Evolutionary conservation across 2,888 invertebrate species (phyloP).

Genomic region (Ennomos erosarius): DNA sequence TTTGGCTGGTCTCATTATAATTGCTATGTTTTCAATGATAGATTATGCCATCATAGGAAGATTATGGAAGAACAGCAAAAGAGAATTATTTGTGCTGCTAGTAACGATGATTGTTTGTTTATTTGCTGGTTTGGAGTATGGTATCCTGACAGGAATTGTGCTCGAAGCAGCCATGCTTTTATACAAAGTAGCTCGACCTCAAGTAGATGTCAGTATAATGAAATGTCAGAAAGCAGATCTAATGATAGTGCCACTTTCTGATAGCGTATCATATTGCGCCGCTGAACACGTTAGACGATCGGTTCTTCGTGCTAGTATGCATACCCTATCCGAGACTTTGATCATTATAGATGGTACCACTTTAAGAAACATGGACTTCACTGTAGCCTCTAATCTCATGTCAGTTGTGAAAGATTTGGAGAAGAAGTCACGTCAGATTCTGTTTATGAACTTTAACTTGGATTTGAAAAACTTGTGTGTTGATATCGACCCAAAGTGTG

Average conservation of each 20-base stretch:
- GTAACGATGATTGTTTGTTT: slow-evolving; percentile 62
- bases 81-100: slow-evolving; percentile 61
- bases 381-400: slow-evolving; percentile 70
- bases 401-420: slow-evolving; percentile 66
- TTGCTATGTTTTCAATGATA: slow-evolving; percentile 94
- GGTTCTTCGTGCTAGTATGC: slow-evolving; percentile 51
- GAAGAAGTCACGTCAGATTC: slow-evolving; percentile 54
- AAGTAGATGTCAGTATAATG: slow-evolving; percentile 50
- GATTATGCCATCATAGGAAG: slow-evolving; percentile 87
- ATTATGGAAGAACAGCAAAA: slow-evolving; percentile 92
- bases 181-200: slow-evolving; percentile 66
- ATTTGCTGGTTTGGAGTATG: slow-evolving; percentile 68
- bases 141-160: slow-evolving; percentile 67
- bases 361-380: slow-evolving; percentile 66
- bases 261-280: slow-evolving; percentile 69
- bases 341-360: slow-evolving; percentile 67
- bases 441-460: slow-evolving; percentile 65
- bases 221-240: slow-evolving; percentile 56
- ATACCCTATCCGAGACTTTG: slow-evolving; percentile 43
- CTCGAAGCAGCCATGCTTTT: slow-evolving; percentile 66
- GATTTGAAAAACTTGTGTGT: slow-evolving; percentile 60
- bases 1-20: slow-evolving; percentile 94
- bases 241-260: slow-evolving; percentile 58
- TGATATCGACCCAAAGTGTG: slow-evolving; percentile 56
- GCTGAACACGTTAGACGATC: slow-evolving; percentile 66